Conservation (phyloP, 2,113 vertebrate genomes). For the Dasyprocta punctata region DNA sequence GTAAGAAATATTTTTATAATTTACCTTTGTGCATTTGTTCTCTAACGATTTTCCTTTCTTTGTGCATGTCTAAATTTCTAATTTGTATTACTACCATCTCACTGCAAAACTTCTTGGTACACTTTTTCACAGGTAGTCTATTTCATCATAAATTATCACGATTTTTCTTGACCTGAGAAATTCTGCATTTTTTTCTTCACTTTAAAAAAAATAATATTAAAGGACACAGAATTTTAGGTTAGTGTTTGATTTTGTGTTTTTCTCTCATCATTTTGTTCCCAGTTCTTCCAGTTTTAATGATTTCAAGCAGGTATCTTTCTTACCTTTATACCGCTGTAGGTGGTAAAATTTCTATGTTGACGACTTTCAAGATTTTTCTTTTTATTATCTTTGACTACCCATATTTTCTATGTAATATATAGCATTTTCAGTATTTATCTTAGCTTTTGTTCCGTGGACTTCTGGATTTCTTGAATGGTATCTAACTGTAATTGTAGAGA, state of each 20-base stretch:
- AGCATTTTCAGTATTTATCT: not conserved
- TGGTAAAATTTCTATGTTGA: not conserved
- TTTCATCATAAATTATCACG: not conserved
- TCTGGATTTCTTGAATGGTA: not conserved
- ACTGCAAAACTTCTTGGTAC: not conserved
- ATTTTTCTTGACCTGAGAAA: not conserved
- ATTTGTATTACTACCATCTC: not conserved
- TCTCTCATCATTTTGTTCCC: not conserved
- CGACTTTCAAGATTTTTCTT: not conserved
- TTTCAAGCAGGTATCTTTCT: not conserved
- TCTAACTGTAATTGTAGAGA: not conserved
- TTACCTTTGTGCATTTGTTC: not conserved
- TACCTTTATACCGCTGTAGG: not conserved
- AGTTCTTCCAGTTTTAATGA: not conserved
- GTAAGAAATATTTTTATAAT: not conserved
- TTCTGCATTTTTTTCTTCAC: not conserved
- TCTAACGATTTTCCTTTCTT: not conserved
- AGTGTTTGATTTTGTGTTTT: not conserved
- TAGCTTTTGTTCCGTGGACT: not conserved
- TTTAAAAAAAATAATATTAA: not conserved
- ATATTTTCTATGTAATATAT: not conserved
- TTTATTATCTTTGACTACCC: not conserved
- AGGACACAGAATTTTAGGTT: not conserved
- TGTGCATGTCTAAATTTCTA: not conserved
- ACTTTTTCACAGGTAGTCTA: not conserved